These are phyloP conservation scores for Notolabrus celidotus DNA, from an alignment of 2,797 vertebrate species.

Conservation along the genomic window DNA sequence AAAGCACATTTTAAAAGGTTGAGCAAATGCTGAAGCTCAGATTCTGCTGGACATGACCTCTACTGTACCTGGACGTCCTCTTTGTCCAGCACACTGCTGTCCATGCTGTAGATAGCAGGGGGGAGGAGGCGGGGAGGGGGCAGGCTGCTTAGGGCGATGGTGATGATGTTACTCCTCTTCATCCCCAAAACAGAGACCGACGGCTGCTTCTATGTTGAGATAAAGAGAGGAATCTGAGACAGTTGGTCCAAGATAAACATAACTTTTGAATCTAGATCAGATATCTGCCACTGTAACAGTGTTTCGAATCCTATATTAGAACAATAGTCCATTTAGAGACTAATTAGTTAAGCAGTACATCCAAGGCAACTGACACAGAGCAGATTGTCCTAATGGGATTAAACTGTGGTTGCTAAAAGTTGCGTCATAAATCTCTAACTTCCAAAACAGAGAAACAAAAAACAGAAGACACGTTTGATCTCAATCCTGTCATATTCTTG, in stretches of 20 bases:
- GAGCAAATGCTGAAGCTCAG: conserved; percentile 6
- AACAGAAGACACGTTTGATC: neutral
- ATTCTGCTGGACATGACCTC: neutral
- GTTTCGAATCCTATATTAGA: too few relatives aligned
- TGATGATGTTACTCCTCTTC: conserved; percentile 87
- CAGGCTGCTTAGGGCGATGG: conserved; percentile 84
- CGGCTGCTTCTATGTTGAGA: conserved; percentile 71
- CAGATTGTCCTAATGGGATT: neutral
- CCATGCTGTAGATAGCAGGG: conserved; percentile 84
- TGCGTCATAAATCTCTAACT: neutral
- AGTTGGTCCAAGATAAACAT: neutral
- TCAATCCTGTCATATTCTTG: too few relatives aligned
- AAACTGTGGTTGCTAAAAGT: neutral
- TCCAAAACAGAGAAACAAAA: neutral
- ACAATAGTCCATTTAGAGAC: too few relatives aligned
- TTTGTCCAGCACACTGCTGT: conserved; percentile 83
- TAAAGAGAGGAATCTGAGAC: neutral
- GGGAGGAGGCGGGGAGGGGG: conserved; percentile 84
- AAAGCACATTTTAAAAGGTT: conserved; percentile 7
- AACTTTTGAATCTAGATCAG: neutral
- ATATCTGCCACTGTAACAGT: neutral
- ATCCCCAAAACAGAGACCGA: conserved; percentile 78
- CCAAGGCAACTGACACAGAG: neutral
- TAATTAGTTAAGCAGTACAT: too few relatives aligned
- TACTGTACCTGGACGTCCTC: conserved; percentile 84